These are phyloP conservation scores for Galago senegalensis DNA, from an alignment of 2,797 vertebrate genomes.

Conservation along the genomic window DNA sequence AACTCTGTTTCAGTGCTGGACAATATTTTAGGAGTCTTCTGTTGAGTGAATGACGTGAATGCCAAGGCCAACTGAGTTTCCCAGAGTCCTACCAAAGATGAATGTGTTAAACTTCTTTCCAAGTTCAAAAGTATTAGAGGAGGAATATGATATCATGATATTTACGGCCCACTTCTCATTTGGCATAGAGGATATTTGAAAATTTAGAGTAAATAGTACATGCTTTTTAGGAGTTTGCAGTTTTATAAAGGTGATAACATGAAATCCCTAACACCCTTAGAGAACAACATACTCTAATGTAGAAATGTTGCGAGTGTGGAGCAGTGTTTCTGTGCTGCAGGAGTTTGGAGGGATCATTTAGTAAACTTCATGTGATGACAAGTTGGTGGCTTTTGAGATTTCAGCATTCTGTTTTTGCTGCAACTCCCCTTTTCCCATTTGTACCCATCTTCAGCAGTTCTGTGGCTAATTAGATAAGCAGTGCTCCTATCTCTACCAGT, in stretches of 20 bases:
- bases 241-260: not conserved
- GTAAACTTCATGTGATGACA: conserved; percentile 38
- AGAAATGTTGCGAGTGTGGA: not conserved
- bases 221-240: conserved; percentile 31
- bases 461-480: conserved; percentile 60
- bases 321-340: conserved; percentile 14
- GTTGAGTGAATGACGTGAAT: conserved; percentile 1
- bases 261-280: not conserved
- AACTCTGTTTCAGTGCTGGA: not conserved
- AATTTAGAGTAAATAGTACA: not conserved
- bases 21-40: not conserved
- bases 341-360: conserved; percentile 38
- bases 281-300: not conserved
- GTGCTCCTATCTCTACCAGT: not conserved
- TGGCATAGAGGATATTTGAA: not conserved
- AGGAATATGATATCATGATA: not conserved
- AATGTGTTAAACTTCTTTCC: not conserved
- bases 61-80: not conserved
- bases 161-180: not conserved
- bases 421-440: not conserved
- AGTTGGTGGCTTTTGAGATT: conserved; percentile 26
- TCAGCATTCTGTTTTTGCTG: conserved; percentile 27
- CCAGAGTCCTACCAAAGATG: not conserved
- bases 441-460: not conserved
- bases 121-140: not conserved